These are phyloP conservation scores for Oscarella lobularis DNA, from an alignment of 37 sponge, comb jelly and placozoan genomes.

Conservation along the genomic window DNA sequence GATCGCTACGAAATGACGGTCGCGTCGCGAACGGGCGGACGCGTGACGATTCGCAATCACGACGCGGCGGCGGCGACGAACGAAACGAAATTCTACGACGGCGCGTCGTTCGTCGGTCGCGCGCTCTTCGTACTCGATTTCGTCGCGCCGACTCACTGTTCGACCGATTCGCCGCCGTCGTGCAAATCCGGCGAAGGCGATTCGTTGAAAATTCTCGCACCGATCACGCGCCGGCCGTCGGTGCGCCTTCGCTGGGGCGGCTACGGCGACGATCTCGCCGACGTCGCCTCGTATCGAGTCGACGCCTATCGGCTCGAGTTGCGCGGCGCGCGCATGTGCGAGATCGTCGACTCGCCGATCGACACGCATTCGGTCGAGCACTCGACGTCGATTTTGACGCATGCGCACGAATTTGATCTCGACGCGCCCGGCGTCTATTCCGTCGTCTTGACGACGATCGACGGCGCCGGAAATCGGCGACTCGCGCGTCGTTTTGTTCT, in stretches of 20 bases:
- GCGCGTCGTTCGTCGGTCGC: not conserved
- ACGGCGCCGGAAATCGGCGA: slow-evolving; percentile 43
- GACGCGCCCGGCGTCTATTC: slow-evolving; percentile 44
- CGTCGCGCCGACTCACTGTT: not conserved
- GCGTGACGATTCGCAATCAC: not conserved
- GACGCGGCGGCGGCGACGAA: not conserved
- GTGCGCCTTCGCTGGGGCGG: slow-evolving; percentile 49
- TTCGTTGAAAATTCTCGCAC: not conserved
- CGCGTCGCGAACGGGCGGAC: not conserved
- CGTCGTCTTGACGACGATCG: slow-evolving; percentile 22
- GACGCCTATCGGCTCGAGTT: not conserved
- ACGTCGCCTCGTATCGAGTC: not conserved
- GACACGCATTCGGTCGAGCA: not conserved
- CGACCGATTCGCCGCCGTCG: not conserved
- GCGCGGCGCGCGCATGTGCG: not conserved
- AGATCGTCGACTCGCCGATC: not conserved
- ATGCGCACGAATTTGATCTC: not conserved
- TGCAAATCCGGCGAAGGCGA: not conserved
- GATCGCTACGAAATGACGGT: not conserved
- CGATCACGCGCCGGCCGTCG: not conserved
- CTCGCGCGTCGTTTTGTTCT: slow-evolving; percentile 30
- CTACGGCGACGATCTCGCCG: slow-evolving; percentile 41
- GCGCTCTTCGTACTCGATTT: not conserved
- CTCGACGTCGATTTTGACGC: not conserved
- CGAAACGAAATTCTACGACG: not conserved